These are phyloP conservation scores for Masnerella sp. DNA, from an alignment of 2,888 invertebrate genomes.

Conservation along the genomic window DNA sequence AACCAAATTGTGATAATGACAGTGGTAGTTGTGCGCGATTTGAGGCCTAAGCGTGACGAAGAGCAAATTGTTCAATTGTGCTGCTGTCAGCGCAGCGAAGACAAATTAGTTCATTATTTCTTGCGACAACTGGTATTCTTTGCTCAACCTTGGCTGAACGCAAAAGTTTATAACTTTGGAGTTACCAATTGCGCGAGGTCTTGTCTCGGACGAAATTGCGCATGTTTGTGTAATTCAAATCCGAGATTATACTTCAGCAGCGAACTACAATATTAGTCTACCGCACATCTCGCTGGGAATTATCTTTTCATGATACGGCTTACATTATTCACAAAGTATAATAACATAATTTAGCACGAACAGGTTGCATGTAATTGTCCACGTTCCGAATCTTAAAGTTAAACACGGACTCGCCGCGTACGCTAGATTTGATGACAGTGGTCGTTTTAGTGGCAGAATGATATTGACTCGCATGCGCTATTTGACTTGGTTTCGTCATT, in stretches of 20 bases:
- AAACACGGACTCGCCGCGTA: too few species aligned
- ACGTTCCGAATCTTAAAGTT: neutral
- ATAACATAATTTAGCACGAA: slow-evolving; percentile 38
- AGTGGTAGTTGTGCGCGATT: too few species aligned
- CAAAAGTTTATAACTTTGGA: slow-evolving; percentile 34
- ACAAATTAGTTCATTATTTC: slow-evolving; percentile 48
- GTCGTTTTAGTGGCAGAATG: too few species aligned
- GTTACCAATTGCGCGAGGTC: slow-evolving; percentile 38
- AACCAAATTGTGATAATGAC: neutral
- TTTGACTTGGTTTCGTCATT: too few species aligned
- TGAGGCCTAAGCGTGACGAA: neutral
- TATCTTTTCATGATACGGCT: slow-evolving; percentile 49
- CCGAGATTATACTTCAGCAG: slow-evolving; percentile 47
- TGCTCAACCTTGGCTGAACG: slow-evolving; percentile 31
- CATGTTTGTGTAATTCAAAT: slow-evolving; percentile 45
- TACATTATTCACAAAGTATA: slow-evolving; percentile 46
- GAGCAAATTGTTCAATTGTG: slow-evolving; percentile 37
- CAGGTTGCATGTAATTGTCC: slow-evolving; percentile 23
- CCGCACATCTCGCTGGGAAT: slow-evolving; percentile 39
- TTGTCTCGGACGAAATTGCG: slow-evolving; percentile 34
- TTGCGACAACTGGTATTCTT: slow-evolving; percentile 36
- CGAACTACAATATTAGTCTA: slow-evolving; percentile 37
- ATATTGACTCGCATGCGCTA: too few species aligned
- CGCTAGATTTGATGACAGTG: too few species aligned
- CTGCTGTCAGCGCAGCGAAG: slow-evolving; percentile 7